phyloP scores from a whole-genome alignment of 2,797 vertebrate species.

The Hipposideros larvatus region DNA sequence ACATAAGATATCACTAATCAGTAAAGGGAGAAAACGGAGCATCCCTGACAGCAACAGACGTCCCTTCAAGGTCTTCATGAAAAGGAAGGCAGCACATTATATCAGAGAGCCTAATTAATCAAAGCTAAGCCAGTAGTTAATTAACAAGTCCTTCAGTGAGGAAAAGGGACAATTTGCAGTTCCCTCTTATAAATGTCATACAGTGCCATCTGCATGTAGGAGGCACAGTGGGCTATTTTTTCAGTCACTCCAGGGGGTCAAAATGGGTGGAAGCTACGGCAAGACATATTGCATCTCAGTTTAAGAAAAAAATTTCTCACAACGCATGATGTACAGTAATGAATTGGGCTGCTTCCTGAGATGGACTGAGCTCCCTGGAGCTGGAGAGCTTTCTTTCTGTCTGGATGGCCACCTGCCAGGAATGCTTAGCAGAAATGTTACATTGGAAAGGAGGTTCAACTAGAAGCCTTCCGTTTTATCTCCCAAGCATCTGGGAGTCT shows the following conservation, averaged over 20 bases:
- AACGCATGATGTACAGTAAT: neutral
- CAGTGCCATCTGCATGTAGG: neutral
- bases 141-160: neutral
- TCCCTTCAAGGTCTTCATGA: constrained; percentile 20
- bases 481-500: neutral
- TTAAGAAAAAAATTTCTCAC: neutral
- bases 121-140: constrained; percentile 1
- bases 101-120: constrained; percentile 50
- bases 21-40: neutral
- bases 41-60: neutral
- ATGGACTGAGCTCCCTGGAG: neutral
- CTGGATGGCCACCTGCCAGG: constrained; percentile 65
- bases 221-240: neutral
- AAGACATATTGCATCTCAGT: constrained; percentile 15
- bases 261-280: constrained; percentile 11
- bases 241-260: neutral
- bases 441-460: neutral
- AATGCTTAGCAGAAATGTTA: constrained; percentile 43
- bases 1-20: neutral
- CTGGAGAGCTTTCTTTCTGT: neutral
- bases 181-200: neutral
- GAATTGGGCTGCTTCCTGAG: constrained; percentile 14
- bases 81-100: neutral
- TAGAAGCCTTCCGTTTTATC: constrained; percentile 12
- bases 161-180: neutral